Evolutionary conservation across 2,113 vertebrate species (phyloP), one percentile per base, ranked within the genome.

Genomic region (Microtus montanus): DNA sequence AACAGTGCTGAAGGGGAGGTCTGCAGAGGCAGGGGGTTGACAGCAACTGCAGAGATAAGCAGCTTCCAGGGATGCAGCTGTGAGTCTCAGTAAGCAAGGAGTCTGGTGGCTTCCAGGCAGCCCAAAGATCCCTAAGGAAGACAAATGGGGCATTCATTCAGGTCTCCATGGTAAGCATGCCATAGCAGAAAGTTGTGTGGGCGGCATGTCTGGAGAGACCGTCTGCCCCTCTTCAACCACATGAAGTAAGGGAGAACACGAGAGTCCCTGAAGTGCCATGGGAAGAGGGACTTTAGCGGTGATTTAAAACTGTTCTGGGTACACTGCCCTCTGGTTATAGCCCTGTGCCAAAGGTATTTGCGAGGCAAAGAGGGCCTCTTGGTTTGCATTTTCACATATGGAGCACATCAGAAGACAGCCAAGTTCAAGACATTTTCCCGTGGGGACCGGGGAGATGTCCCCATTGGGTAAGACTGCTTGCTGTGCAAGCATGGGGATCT

Each of bases 361-460:
- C 91, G 68, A 44, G 61, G 84, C 52, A 49, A 66, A 87, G 63
- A 68, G 70, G 91, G 38, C 41, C 44, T 30, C 71, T 91, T 83
- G 92, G 87, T 66, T 79, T 74, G 49, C 68, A 71, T 70, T 87
- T 93, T 92, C 71, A 61, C 30, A 78, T 33, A 77, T 4, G 87
- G 70, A 49, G 3, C n/a, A 83, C 35, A 83, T 79, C 14, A 49
- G 54, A 74, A 90, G 88, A 79, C 73, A 90, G 90, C 61, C 63
- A 54, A 79, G 71, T 64, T 63, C 64, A 58, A 41, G 19, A 77
- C 22, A 47, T 66, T 54, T 54, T 1, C 54, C 17, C 30, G n/a
- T 19, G 54, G 54, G 54, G 5, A 58, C 28, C 13, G 63, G 15
- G 41, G 83, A 49, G 83, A 68, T 4, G 30, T 5, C 10, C 41